Evolutionary conservation across 2,113 vertebrate species (phyloP).

Genomic region (Pongo pygmaeus): DNA sequence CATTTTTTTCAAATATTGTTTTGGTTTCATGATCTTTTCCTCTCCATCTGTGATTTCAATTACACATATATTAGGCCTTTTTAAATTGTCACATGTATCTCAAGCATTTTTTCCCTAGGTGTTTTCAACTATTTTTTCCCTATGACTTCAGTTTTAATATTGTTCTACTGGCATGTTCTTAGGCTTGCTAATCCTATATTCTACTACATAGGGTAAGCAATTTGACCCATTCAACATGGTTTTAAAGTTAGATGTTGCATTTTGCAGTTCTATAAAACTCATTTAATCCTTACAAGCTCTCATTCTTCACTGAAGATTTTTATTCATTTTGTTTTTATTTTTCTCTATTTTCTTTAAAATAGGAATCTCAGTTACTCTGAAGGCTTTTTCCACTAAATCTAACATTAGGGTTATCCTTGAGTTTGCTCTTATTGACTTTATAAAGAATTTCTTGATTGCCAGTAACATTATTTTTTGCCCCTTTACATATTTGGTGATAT

Average conservation of each 20-base stretch:
- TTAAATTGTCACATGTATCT: not conserved
- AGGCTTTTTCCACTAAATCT: not conserved
- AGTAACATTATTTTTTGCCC: not conserved
- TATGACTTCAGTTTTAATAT: not conserved
- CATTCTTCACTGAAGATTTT: not conserved
- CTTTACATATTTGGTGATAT: not conserved
- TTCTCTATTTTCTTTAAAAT: not conserved
- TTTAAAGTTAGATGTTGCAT: not conserved
- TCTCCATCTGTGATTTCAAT: not conserved
- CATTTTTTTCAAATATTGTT: not conserved
- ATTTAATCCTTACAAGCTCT: not conserved
- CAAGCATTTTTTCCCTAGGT: not conserved
- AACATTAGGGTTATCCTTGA: not conserved
- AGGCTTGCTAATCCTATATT: not conserved
- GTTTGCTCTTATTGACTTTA: not conserved
- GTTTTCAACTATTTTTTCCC: not conserved
- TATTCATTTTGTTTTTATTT: not conserved
- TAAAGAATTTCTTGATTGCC: not conserved
- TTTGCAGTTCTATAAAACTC: not conserved
- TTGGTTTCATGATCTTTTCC: not conserved
- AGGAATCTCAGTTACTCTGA: not conserved
- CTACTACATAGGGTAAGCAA: not conserved
- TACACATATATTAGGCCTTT: not conserved
- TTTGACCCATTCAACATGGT: not conserved
- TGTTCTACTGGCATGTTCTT: not conserved